Evolutionary conservation across 1,140 invertebrate genomes (phyloP).

Genomic region (Catajapyx aquilonaris): DNA sequence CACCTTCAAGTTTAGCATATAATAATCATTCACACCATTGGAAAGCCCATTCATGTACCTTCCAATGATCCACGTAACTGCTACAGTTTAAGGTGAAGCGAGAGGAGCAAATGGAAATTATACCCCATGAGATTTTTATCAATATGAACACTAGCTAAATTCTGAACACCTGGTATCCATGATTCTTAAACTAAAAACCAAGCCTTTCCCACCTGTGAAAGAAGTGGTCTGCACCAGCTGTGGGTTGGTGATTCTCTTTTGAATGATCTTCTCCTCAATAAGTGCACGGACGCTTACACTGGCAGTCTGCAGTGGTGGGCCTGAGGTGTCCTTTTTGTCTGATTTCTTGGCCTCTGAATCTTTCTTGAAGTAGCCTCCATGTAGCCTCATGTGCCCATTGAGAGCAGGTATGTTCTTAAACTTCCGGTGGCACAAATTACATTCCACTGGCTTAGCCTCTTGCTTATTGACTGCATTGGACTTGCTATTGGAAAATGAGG

Average conservation of each 20-base stretch:
- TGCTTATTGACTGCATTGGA: constrained; percentile 22
- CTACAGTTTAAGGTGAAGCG: no score
- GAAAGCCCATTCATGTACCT: no score
- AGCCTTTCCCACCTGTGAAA: not conserved
- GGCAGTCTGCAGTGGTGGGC: constrained; percentile 64
- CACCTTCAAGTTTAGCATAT: no score
- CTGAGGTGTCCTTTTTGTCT: constrained; percentile 58
- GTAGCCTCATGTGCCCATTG: constrained; percentile 90
- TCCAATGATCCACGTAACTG: no score
- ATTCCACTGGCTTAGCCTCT: constrained; percentile 66
- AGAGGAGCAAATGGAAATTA: no score
- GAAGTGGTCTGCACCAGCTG: constrained; percentile 7
- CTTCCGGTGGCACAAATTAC: constrained; percentile 77
- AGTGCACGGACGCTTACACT: constrained; percentile 66
- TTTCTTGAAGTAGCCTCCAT: constrained; percentile 93
- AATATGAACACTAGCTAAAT: no score
- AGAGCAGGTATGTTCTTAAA: constrained; percentile 93
- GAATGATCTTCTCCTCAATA: constrained; percentile 81
- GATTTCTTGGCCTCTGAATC: constrained; percentile 65
- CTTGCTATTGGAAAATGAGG: no score
- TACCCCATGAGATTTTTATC: no score
- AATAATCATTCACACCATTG: no score
- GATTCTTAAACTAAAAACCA: not conserved
- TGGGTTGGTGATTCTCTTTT: constrained; percentile 40
- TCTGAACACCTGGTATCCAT: no score